A percentile compares a stretch with the other conserved stretches of the same genome.
Conservation (phyloP, 1,140 invertebrate genomes). For the Drosophila pandora region DNA sequence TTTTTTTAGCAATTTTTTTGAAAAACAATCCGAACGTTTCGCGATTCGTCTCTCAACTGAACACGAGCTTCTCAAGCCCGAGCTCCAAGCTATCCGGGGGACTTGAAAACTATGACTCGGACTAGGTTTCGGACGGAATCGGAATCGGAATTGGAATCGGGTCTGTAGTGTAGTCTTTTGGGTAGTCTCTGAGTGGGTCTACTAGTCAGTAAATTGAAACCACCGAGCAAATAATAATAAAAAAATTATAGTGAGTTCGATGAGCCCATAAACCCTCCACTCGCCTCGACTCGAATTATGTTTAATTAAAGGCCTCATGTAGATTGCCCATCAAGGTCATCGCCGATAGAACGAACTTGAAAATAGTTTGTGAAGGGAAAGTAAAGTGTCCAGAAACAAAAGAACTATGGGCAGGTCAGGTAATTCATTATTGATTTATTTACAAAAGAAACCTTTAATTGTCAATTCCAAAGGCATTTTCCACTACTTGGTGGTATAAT, state of each 20-base stretch:
- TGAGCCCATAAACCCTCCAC: conserved; percentile 34
- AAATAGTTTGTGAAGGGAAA: neutral
- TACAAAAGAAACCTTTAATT: neutral
- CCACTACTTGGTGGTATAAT: neutral
- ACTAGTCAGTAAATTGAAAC: neutral
- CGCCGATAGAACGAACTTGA: neutral
- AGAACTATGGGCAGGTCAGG: neutral
- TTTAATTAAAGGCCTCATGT: conserved; percentile 36
- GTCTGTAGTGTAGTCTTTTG: neutral
- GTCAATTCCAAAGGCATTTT: neutral
- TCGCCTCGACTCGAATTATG: conserved; percentile 32
- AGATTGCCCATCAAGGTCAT: conserved; percentile 40
- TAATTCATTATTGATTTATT: neutral
- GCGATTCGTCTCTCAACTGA: conserved; percentile 43
- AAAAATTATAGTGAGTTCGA: conserved; percentile 19
- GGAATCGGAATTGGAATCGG: conserved; percentile 1
- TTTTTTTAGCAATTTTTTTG: neutral
- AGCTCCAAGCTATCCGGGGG: conserved; percentile 12
- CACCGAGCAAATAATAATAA: neutral
- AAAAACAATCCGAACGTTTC: conserved; percentile 29
- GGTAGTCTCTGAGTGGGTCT: neutral
- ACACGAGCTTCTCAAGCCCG: conserved; percentile 8
- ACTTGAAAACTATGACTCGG: neutral
- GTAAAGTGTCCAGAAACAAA: too few relatives aligned
- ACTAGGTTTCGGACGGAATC: conserved; percentile 3